These are phyloP conservation scores for Drosophila mulleri DNA, from an alignment of 2,888 invertebrate genomes.

Conservation along the genomic window DNA sequence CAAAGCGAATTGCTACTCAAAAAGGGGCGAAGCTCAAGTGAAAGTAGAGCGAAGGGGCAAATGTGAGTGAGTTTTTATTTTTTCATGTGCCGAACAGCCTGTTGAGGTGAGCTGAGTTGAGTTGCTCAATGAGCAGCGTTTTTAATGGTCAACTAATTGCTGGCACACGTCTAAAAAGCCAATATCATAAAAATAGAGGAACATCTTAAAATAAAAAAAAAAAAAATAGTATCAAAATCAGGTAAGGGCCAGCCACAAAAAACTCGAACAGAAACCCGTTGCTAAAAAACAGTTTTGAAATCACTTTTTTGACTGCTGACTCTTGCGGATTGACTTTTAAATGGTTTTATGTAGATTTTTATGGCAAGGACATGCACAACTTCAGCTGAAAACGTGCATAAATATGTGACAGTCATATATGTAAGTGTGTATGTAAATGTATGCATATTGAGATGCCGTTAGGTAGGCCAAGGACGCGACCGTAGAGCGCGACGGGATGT, in stretches of 20 bases:
- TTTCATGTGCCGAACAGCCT: conserved; percentile 26
- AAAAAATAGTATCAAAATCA: conserved; percentile 11
- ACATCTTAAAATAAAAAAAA: conserved; percentile 27
- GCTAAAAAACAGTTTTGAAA: conserved; percentile 55
- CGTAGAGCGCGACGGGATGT: conserved; percentile 61
- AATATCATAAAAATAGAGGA: conserved; percentile 38
- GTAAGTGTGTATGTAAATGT: background rate
- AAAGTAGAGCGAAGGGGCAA: conserved; percentile 52
- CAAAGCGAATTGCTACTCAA: conserved; percentile 39
- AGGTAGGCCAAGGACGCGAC: conserved; percentile 68
- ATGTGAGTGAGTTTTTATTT: conserved; percentile 43
- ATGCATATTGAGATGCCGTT: conserved; percentile 14
- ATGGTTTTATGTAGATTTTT: conserved; percentile 80
- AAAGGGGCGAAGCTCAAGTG: conserved; percentile 51
- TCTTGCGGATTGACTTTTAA: conserved; percentile 82
- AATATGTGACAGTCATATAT: background rate
- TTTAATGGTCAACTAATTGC: conserved; percentile 69
- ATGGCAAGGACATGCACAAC: conserved; percentile 62
- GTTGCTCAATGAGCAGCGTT: conserved; percentile 32
- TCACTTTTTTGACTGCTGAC: conserved; percentile 41
- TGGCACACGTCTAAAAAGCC: conserved; percentile 72
- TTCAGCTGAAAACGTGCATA: conserved; percentile 53
- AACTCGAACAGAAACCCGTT: conserved; percentile 38
- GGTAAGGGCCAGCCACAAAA: conserved; percentile 18
- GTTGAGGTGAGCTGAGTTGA: conserved; percentile 37